Evolutionary conservation across 37 sponge, comb jelly and placozoan genomes (phyloP).

Genomic region (Lycopodina hypogea): DNA sequence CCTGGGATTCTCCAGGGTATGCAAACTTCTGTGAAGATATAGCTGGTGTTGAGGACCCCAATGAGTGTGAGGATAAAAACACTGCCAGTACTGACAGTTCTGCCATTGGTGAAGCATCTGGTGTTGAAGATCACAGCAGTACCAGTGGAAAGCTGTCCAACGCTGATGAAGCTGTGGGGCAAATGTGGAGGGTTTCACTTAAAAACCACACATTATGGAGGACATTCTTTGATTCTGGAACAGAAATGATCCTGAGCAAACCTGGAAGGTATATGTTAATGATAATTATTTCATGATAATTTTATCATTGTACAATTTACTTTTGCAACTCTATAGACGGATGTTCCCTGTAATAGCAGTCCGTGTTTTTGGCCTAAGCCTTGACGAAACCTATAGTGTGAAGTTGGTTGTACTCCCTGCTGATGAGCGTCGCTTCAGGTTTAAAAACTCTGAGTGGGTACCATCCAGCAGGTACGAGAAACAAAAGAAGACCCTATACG

Average conservation of each 20-base stretch:
- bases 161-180: no score
- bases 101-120: no score
- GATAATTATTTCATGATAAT: background rate
- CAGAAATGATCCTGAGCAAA: conserved; percentile 95
- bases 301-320: no score
- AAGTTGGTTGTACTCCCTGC: conserved; percentile 55
- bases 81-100: no score
- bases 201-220: conserved; percentile 70
- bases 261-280: conserved; percentile 47
- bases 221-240: conserved; percentile 66
- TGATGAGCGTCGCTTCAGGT: conserved; percentile 85
- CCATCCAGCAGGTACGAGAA: conserved; percentile 71
- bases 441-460: conserved; percentile 71
- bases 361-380: conserved; percentile 60
- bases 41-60: no score
- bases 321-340: conserved; percentile 33
- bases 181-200: conserved; percentile 44
- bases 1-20: no score
- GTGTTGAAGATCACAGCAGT: no score
- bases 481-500: conserved; percentile 31
- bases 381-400: conserved; percentile 56
- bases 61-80: no score
- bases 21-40: no score
- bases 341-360: conserved; percentile 81
- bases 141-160: no score